A percentile compares a stretch with the other conserved stretches of the same genome.
Evolutionary conservation across 2,888 invertebrate genomes (phyloP).

Genomic region (Cremastobaeus sp.): DNA sequence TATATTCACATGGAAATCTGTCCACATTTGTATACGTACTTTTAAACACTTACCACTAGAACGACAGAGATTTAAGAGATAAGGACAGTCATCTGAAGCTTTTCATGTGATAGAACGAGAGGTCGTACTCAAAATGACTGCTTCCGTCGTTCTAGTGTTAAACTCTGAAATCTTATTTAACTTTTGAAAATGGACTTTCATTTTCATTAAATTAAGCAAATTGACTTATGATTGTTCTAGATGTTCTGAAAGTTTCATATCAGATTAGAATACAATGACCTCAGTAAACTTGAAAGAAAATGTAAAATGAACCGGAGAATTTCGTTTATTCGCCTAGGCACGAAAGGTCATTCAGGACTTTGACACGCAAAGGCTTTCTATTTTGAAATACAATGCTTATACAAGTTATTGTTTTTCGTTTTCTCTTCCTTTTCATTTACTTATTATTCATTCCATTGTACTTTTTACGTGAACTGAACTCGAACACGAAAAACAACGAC

Average conservation of each 20-base stretch:
- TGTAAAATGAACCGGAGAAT: slow-evolving; percentile 9
- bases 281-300: slow-evolving; percentile 10
- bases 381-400: not conserved
- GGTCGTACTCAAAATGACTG: no score
- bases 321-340: not conserved
- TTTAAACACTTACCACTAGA: no score
- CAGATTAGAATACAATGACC: slow-evolving; percentile 27
- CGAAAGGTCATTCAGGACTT: slow-evolving; percentile 3
- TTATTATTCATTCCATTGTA: no score
- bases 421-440: no score
- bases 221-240: slow-evolving; percentile 9
- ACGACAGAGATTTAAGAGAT: no score
- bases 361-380: not conserved
- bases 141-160: no score
- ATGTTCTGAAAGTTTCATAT: slow-evolving; percentile 19
- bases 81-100: no score
- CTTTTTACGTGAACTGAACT: no score
- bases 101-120: no score
- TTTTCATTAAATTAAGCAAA: not conserved
- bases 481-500: not conserved
- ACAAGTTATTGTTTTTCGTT: not conserved
- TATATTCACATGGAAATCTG: no score
- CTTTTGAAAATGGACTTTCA: slow-evolving; percentile 12
- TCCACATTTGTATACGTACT: no score
- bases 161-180: no score